Base-by-base conservation (phyloP, 2,888 invertebrate species). In the Nipponacmea schrenckii region DNA sequence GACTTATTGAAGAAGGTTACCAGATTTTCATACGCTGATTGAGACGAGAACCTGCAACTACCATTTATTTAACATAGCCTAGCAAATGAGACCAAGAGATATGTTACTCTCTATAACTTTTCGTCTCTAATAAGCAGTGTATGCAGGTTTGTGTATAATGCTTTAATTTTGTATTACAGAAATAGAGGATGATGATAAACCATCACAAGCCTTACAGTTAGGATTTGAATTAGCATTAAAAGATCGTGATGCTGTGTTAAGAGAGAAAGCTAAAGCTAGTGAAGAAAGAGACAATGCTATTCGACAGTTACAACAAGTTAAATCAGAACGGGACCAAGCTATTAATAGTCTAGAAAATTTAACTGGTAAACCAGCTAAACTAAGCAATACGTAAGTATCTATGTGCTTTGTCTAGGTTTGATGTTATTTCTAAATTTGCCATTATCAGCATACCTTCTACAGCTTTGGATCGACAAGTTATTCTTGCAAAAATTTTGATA, bases 161-260 rank as follows among this genome's bases (percentile, higher is more conserved):
- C 8, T 39, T 39, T 39, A 39, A 39, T 39, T 39, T 39, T 39
- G 10, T 39, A 8, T 71, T 77, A 15, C 73, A 80, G 79, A 83
- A 62, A 70, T 74, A 3, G 69, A 79, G 46, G 80, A 82, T 68
- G 85, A 84, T 56, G 81, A 80, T 67, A 80, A 81, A 17, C 83
- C 85, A 5, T 84, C 85, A 15, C 86, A 85, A 65, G 85, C 87
- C 5, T 73, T 88, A 62, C 87, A 88, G 75, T 79, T 88, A n/a
- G 86, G 87, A 5, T 83, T 85, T 78, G 86, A 88, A 74, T 77
- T 87, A 48, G 87, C 87, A 14, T 74, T 88, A 20, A 87, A 86
- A 72, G 87, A 88, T 72, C 74, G 88, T 14, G 87, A 88, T 77
- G 84, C 84, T 0, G 85, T 86, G 14, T 72, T 88, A 44, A 79